Conservation (phyloP, 2,113 vertebrate species). For the Lynx canadensis region DNA sequence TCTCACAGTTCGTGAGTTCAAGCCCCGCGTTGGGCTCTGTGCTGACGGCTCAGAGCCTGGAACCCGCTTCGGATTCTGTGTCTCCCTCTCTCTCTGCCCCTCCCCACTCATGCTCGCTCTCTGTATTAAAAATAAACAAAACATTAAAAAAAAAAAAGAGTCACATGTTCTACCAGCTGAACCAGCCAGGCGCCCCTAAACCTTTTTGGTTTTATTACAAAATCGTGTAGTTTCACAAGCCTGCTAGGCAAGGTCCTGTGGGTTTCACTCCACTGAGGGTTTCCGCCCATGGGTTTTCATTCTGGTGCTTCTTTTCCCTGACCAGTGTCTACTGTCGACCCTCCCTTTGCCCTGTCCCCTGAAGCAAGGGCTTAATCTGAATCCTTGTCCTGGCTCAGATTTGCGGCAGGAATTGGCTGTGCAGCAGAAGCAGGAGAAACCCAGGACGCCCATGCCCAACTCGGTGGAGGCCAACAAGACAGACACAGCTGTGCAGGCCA, state of each 20-base stretch:
- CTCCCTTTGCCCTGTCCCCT: accelerated
- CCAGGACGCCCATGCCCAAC: constrained; percentile 85
- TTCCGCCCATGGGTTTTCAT: background rate
- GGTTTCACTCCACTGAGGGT: background rate
- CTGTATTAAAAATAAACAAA: too few relatives aligned
- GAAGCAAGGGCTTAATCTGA: background rate
- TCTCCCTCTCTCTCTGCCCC: too few relatives aligned
- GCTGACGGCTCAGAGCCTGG: too few relatives aligned
- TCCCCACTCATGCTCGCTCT: too few relatives aligned
- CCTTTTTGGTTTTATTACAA: background rate
- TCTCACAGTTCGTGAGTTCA: too few relatives aligned
- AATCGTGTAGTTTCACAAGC: background rate
- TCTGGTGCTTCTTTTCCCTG: background rate
- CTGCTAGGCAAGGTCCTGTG: background rate
- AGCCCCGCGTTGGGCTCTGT: too few relatives aligned
- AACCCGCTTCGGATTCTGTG: too few relatives aligned
- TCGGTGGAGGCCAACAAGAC: constrained; percentile 83
- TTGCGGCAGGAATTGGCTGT: constrained; percentile 97
- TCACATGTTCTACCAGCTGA: too few relatives aligned
- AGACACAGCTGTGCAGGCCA: constrained; percentile 86
- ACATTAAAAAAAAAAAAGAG: too few relatives aligned
- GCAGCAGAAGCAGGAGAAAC: constrained; percentile 94
- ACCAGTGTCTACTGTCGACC: background rate
- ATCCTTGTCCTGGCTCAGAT: constrained; percentile 83
- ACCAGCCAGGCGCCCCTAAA: too few relatives aligned